Base-by-base conservation (phyloP, 2,888 invertebrate genomes). In the Cataglyphis rosenhaueri region DNA sequence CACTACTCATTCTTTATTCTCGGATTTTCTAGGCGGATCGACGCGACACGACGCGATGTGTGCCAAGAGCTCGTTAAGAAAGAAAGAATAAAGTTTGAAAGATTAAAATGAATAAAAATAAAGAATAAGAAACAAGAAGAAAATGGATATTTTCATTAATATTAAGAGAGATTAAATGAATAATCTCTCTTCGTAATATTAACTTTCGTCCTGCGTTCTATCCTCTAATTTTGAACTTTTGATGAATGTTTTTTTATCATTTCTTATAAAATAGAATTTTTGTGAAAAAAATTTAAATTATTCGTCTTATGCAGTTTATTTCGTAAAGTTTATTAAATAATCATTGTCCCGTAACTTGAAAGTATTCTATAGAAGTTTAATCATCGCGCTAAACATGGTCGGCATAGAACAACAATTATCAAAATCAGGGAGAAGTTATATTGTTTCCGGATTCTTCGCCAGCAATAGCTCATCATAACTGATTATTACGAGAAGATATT, bases 121-220 rank as follows among this genome's bases (percentile, higher is more conserved):
- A 59, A 18, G 21, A 18, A 32, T 41, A 41, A 68, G 15, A 15
- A n/a, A 21, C 52, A 18, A 70, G 41, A 38, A 35, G 4, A 59
- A 41, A 8, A 21, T n/a, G 6, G 25, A 59, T 79, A n/a, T 71
- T 71, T 71, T 79, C 32, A 78, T 78, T 71, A 79, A 79, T 79
- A 79, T 79, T 79, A 71, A 79, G 44, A 44, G 25, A 59, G 12
- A 29, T 59, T 32, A 18, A 32, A 71, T 71, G 59, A 70, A 44
- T 48, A 78, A 71, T 59, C 70, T 52, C n/a, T 44, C 73, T 38
- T 79, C 73, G 25, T 79, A 79, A 71, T 78, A 79, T 79, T 79
- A 79, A 71, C 8, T 29, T 32, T n/a, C 29, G 35, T 66, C 41
- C 29, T 21, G 38, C 21, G 32, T 25, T 59, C 32, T 59, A 44